Base-by-base conservation (phyloP, 64 coral and sea anemone species). In the Dendrophyllia cribrosa region DNA sequence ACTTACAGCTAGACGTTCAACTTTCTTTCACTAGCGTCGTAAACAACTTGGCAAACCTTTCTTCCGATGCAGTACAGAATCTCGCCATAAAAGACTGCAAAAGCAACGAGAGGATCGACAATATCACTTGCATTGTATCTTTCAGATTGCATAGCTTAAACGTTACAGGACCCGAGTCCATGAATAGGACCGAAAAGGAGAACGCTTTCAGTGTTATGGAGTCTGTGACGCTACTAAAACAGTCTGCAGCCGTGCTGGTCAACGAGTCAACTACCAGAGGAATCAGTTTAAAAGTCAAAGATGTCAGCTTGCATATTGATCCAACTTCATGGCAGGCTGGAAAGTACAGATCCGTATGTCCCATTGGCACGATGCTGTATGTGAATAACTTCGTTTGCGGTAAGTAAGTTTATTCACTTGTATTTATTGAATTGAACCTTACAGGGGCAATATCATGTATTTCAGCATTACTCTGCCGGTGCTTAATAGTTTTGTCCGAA, bases 1-100 rank as follows among this genome's bases (percentile, higher is more conserved):
- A 58, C 21, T 78, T 65, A 14, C 53, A 69, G 75, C 21, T 51
- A 69, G 61, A 75, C 21, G 70, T 93, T 9, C 20, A 93, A 34
- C 19, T 51, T 15, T 62, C 51, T 13, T 63, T 93, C 21, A 23
- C 20, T 2, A 87, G 43, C 13, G 46, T 48, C 47, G 67, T 93
- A 44, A 66, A 59, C 50, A 75, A 73, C 12, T 25, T 79, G 17
- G 72, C 50, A 0, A 74, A 67, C 62, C 83, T 93, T 69, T 68
- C 91, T 47, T 93, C 91, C 11, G 71, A 93, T 74, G 76, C 75
- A 49, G 76, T 91, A 47, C 53, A 64, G 10, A 76, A 63, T 58
- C 43, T 68, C 17, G 7, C n/a, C 22, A 43, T 70, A 69, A 15
- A 21, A 14, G 76, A 91, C 24, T 77, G 75, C 65, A 24, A 91